A percentile compares a stretch with the other conserved stretches of the same genome.
phyloP scores from a whole-genome alignment of 2,888 invertebrate species.

The Dicranocentrus wangi region DNA sequence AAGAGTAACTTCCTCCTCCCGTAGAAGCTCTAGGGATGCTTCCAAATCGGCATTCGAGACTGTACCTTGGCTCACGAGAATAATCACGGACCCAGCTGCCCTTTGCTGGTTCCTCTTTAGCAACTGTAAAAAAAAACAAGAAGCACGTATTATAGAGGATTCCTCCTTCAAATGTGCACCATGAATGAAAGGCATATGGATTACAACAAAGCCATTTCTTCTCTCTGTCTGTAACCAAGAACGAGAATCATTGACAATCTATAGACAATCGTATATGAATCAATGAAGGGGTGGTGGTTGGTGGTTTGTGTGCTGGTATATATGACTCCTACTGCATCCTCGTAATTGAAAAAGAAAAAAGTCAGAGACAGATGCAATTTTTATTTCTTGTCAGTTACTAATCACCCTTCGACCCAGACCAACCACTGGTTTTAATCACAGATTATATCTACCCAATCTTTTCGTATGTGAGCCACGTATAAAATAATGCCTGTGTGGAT shows the following conservation, averaged over 20 bases:
- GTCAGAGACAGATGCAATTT: constrained; percentile 67
- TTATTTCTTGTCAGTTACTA: constrained; percentile 71
- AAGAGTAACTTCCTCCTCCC: constrained; percentile 72
- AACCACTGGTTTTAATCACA: constrained; percentile 71
- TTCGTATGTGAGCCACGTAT: neutral
- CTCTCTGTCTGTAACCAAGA: neutral
- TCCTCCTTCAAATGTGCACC: too few relatives aligned
- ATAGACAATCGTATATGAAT: constrained; percentile 20
- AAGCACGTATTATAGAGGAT: too few relatives aligned
- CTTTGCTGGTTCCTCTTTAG: constrained; percentile 72
- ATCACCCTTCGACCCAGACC: constrained; percentile 70
- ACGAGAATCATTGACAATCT: neutral
- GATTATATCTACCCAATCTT: constrained; percentile 25
- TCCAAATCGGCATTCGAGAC: constrained; percentile 72
- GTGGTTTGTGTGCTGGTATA: too few relatives aligned
- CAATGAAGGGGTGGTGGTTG: neutral
- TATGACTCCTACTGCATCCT: constrained; percentile 26
- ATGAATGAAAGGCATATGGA: too few relatives aligned
- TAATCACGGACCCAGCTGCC: constrained; percentile 73
- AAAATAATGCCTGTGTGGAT: too few relatives aligned
- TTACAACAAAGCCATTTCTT: neutral
- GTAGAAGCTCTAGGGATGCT: constrained; percentile 71
- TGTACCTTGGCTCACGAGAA: constrained; percentile 73
- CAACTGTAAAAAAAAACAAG: constrained; percentile 67
- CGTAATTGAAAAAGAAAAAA: constrained; percentile 58